Conservation (phyloP, 2,113 vertebrate genomes). For the Pristiophorus japonicus region DNA sequence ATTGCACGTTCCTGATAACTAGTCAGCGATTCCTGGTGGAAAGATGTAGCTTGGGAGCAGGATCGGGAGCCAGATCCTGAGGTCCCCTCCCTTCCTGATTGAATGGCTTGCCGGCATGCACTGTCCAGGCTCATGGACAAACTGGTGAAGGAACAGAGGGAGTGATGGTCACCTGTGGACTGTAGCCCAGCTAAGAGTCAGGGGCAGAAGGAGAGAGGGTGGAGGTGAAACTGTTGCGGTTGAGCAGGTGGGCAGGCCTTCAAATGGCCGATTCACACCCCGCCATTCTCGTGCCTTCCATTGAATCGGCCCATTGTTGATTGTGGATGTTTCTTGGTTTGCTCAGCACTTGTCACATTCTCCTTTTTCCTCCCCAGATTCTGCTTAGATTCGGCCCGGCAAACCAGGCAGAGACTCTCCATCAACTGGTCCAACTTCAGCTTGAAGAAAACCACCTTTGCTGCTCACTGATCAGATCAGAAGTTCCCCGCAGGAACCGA, state of each 20-base stretch:
- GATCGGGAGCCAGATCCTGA: not conserved
- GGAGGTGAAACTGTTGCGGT: not conserved
- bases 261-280: not conserved
- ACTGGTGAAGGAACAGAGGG: not conserved
- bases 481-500: conserved; percentile 59
- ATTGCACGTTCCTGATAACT: not conserved
- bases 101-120: not conserved
- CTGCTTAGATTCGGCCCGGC: conserved; percentile 92
- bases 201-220: not conserved
- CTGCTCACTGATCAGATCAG: conserved; percentile 74
- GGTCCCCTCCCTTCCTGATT: not conserved
- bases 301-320: not conserved
- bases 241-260: not conserved
- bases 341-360: not conserved
- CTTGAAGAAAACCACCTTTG: conserved; percentile 94
- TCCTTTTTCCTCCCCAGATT: conserved; percentile 62
- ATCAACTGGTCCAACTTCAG: conserved; percentile 99
- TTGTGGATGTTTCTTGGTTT: not conserved
- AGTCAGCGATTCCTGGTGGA: not conserved
- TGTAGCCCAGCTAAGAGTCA: not conserved
- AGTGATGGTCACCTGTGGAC: not conserved
- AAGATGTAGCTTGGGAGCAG: not conserved
- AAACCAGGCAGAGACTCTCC: conserved; percentile 90
- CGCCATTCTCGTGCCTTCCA: not conserved
- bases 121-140: not conserved